Conservation (phyloP, 2,113 vertebrate genomes). For the Dinomys branickii region DNA sequence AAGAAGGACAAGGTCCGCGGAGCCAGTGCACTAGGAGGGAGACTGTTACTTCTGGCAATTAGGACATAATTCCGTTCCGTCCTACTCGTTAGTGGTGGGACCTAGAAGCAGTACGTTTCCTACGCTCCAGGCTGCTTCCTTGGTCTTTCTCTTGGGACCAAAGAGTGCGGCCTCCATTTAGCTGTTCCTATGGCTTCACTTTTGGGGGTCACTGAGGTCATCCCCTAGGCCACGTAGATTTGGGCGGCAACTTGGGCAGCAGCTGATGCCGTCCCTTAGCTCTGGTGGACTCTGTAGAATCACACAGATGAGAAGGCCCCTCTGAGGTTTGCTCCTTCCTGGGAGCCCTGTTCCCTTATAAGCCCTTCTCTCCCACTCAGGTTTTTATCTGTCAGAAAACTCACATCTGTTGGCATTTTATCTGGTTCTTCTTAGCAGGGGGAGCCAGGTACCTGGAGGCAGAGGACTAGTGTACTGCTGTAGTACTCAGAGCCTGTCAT, state of each 20-base stretch:
- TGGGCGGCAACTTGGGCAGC: background rate
- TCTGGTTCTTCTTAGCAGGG: background rate
- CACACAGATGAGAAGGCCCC: background rate
- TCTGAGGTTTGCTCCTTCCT: background rate
- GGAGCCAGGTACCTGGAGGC: background rate
- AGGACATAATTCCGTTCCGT: background rate
- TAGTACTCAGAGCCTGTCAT: background rate
- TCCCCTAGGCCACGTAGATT: background rate
- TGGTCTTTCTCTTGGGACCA: background rate
- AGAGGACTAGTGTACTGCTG: background rate
- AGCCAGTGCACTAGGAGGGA: background rate
- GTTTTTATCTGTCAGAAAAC: background rate
- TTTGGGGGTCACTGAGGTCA: background rate
- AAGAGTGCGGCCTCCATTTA: background rate
- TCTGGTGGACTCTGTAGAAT: background rate
- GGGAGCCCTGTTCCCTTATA: background rate
- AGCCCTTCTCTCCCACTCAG: background rate
- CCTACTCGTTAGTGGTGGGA: background rate
- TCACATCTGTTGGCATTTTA: background rate
- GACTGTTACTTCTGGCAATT: background rate
- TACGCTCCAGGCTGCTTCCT: background rate
- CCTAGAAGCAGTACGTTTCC: background rate
- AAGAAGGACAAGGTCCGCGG: too few species aligned
- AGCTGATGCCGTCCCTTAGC: background rate
- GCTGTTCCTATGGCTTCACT: background rate